Evolutionary conservation across 2,888 invertebrate genomes (phyloP).

Genomic region (Cinara cedri): DNA sequence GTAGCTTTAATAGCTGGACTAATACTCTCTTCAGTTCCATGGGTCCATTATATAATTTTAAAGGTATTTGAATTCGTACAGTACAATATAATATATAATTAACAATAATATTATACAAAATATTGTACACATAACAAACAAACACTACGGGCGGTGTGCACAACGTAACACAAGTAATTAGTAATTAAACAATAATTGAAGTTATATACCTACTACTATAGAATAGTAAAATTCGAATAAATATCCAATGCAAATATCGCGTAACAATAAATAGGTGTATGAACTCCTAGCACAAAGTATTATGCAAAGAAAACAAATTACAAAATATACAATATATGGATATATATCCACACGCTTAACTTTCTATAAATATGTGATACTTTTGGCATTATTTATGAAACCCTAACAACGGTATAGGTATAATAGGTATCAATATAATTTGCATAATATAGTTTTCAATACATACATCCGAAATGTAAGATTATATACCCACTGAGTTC

Average conservation of each 20-base stretch:
- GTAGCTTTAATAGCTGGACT: conserved; percentile 79
- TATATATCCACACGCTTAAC: background rate
- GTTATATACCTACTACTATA: background rate
- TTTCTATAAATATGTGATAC: conserved; percentile 11
- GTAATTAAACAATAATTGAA: conserved; percentile 7
- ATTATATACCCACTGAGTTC: no score
- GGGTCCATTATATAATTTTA: conserved; percentile 85
- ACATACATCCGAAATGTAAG: no score
- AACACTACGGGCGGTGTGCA: conserved; percentile 1
- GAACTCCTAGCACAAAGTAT: conserved; percentile 2
- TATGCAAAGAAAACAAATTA: background rate
- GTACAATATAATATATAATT: background rate
- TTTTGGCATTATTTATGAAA: background rate
- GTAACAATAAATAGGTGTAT: conserved; percentile 31
- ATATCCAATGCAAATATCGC: background rate
- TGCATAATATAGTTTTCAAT: no score
- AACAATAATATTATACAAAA: no score
- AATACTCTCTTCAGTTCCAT: conserved; percentile 82
- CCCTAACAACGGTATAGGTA: no score
- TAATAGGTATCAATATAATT: no score
- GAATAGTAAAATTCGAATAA: conserved; percentile 20
- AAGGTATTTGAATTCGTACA: conserved; percentile 67
- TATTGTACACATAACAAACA: background rate
- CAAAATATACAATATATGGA: no score
- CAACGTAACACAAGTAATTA: conserved; percentile 6